Conservation (phyloP, 2,888 invertebrate genomes). For the Glyphotaelius pellucidus region DNA sequence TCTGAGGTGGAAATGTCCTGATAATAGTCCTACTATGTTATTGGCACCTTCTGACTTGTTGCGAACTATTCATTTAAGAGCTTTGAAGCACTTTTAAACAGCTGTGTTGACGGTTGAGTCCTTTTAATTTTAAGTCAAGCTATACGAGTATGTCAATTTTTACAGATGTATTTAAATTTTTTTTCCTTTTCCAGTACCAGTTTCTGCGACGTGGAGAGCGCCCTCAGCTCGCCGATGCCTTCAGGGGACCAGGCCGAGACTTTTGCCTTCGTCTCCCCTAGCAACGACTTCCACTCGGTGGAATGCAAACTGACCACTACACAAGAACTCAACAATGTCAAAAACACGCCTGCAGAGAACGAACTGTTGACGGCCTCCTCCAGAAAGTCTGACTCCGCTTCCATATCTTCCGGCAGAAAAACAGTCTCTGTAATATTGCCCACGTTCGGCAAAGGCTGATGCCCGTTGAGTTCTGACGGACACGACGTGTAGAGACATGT, state of each 20-base stretch:
- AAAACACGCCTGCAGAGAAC: constrained; percentile 39
- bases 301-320: constrained; percentile 76
- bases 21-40: neutral
- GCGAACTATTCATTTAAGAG: neutral
- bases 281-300: constrained; percentile 73
- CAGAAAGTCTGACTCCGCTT: constrained; percentile 60
- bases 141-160: neutral
- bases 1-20: too few species aligned
- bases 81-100: neutral
- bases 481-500: neutral
- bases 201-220: constrained; percentile 64
- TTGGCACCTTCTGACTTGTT: neutral
- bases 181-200: constrained; percentile 56
- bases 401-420: constrained; percentile 61
- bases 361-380: constrained; percentile 43
- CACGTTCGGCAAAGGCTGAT: constrained; percentile 64
- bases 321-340: constrained; percentile 70
- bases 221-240: constrained; percentile 62
- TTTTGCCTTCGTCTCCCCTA: constrained; percentile 74
- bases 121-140: too few species aligned
- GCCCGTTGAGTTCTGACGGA: neutral
- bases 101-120: too few species aligned
- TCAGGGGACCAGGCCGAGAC: constrained; percentile 73
- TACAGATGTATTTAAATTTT: neutral
- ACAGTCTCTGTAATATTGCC: constrained; percentile 64